Evolutionary conservation across 2,797 vertebrate species (phyloP).

Genomic region (Potorous gilbertii): DNA sequence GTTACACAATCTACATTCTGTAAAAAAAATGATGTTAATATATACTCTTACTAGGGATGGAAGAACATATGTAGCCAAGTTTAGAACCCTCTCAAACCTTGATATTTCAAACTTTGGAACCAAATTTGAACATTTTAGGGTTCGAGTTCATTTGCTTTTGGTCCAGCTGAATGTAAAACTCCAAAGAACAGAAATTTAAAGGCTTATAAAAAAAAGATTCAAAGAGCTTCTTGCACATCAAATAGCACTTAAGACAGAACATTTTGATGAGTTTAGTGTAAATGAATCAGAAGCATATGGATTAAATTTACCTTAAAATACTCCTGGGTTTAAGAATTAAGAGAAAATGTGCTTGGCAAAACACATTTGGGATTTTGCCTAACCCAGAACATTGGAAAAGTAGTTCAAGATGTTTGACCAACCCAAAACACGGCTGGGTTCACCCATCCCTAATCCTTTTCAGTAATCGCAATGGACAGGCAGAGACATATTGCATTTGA

Average conservation of each 20-base stretch:
- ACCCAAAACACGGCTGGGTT: conserved; percentile 79
- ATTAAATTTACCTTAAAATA: conserved; percentile 83
- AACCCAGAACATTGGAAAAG: conserved; percentile 82
- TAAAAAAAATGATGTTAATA: conserved; percentile 69
- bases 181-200: conserved; percentile 61
- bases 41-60: conserved; percentile 54
- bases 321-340: conserved; percentile 82
- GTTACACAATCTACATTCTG: conserved; percentile 72
- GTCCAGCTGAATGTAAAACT: conserved; percentile 44
- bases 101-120: conserved; percentile 55
- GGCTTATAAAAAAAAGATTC: conserved; percentile 75
- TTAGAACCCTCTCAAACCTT: conserved; percentile 54
- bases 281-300: conserved; percentile 82
- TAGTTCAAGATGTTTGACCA: conserved; percentile 81
- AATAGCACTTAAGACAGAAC: conserved; percentile 77
- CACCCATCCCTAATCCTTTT: conserved; percentile 72
- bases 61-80: conserved; percentile 51
- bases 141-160: conserved; percentile 62
- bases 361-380: conserved; percentile 81
- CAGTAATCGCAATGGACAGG: conserved; percentile 77
- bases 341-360: conserved; percentile 82
- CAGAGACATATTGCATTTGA: conserved; percentile 58
- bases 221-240: conserved; percentile 75
- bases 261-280: conserved; percentile 81
- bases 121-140: conserved; percentile 44